phyloP scores from a whole-genome alignment of 1,140 invertebrate species.

The Pteromalus puparum region DNA sequence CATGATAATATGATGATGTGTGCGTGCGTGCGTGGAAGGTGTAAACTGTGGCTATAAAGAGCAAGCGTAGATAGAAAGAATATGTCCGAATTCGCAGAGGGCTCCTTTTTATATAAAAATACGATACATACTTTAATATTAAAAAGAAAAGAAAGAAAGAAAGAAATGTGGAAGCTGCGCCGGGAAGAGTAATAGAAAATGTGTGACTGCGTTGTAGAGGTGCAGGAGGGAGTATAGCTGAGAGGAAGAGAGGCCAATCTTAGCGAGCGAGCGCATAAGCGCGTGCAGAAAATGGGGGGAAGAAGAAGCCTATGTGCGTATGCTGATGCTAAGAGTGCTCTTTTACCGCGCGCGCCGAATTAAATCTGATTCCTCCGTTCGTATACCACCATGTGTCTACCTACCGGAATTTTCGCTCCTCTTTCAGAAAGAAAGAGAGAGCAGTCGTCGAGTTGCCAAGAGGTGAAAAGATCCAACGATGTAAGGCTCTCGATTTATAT shows the following conservation, averaged over 20 bases:
- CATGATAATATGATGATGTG: background rate
- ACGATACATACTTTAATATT: background rate
- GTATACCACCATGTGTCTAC: too few species aligned
- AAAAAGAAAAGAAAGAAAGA: too few species aligned
- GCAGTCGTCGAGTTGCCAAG: background rate
- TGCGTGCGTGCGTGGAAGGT: background rate
- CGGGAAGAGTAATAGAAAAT: background rate
- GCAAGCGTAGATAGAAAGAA: background rate
- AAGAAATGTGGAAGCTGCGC: conserved; percentile 48
- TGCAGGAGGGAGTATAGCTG: conserved; percentile 47
- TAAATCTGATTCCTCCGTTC: conserved; percentile 19
- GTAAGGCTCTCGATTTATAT: background rate
- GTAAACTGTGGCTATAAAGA: too few species aligned
- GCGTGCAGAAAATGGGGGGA: conserved; percentile 45
- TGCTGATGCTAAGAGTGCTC: background rate
- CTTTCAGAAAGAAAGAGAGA: conserved; percentile 51
- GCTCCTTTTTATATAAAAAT: conserved; percentile 34
- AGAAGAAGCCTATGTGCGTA: background rate
- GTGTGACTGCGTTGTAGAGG: background rate
- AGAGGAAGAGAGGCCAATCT: conserved; percentile 59
- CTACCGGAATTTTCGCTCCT: conserved; percentile 1
- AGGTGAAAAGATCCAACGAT: background rate
- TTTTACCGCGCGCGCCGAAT: conserved; percentile 7
- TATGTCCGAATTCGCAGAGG: background rate
- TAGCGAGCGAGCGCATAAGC: conserved; percentile 58